A percentile compares a stretch with the other conserved stretches of the same genome.
These are phyloP conservation scores for Propsilocerus akamusi DNA, from an alignment of 1,140 invertebrate genomes.

Conservation along the genomic window DNA sequence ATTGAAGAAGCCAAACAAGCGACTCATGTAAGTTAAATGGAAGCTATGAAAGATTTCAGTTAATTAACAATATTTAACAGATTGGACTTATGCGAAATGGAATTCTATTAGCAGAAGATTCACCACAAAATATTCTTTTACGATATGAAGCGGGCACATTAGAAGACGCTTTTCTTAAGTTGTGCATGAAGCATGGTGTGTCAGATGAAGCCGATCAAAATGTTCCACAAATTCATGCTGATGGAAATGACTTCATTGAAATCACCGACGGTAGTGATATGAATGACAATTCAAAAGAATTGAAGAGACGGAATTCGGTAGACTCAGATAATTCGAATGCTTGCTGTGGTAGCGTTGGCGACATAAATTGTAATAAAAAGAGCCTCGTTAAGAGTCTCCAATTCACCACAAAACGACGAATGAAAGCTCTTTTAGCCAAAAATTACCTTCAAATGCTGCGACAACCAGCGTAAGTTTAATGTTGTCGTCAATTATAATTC, in stretches of 20 bases:
- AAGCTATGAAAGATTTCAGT: not conserved
- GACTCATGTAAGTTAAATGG: constrained; percentile 39
- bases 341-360: not conserved
- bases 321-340: not conserved
- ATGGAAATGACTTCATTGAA: not conserved
- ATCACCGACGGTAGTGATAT: not conserved
- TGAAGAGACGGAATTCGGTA: not conserved
- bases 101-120: constrained; percentile 64
- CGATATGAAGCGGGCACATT: constrained; percentile 42
- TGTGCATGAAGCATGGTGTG: constrained; percentile 42
- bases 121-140: constrained; percentile 44
- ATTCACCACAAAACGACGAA: constrained; percentile 19
- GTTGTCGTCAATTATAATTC: no score
- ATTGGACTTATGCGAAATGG: constrained; percentile 81
- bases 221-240: not conserved
- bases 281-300: not conserved
- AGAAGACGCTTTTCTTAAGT: constrained; percentile 52
- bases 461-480: constrained; percentile 38
- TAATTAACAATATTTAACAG: constrained; percentile 25
- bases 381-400: constrained; percentile 9
- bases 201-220: constrained; percentile 14
- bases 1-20: constrained; percentile 81
- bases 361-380: constrained; percentile 2
- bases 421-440: constrained; percentile 30
- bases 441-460: constrained; percentile 41